Evolutionary conservation across 2,113 vertebrate genomes (phyloP).

Genomic region (Seriola aureovittata): DNA sequence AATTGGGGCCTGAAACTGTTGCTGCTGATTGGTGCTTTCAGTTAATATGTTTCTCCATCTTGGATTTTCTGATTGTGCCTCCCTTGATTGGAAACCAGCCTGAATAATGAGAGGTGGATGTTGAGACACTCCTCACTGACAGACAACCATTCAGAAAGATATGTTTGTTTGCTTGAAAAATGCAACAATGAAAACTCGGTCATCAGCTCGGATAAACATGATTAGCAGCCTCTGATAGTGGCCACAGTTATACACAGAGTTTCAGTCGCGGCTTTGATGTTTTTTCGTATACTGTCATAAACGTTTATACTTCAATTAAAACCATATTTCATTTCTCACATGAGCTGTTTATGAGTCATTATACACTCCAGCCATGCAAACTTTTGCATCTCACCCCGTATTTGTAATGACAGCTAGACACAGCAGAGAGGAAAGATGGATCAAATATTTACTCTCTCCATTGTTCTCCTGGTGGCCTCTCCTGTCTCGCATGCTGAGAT

Average conservation of each 20-base stretch:
- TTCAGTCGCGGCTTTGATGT: slow-evolving; percentile 71
- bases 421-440: slow-evolving; percentile 75
- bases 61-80: slow-evolving; percentile 9
- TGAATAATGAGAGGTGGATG: slow-evolving; percentile 69
- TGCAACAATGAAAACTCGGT: slow-evolving; percentile 66
- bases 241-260: slow-evolving; percentile 62
- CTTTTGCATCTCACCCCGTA: slow-evolving; percentile 63
- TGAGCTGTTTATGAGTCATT: slow-evolving; percentile 69
- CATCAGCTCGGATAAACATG: slow-evolving; percentile 70
- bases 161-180: slow-evolving; percentile 71
- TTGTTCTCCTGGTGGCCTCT: slow-evolving; percentile 77
- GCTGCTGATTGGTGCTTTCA: slow-evolving; percentile 29
- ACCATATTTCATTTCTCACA: slow-evolving; percentile 77
- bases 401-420: slow-evolving; percentile 80
- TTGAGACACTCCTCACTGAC: slow-evolving; percentile 56
- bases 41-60: slow-evolving; percentile 15
- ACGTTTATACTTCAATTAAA: slow-evolving; percentile 82
- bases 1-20: background rate
- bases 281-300: slow-evolving; percentile 59
- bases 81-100: slow-evolving; percentile 33
- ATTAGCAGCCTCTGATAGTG: slow-evolving; percentile 70
- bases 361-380: slow-evolving; percentile 53
- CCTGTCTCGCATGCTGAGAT: slow-evolving; percentile 61
- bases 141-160: slow-evolving; percentile 50
- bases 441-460: slow-evolving; percentile 84